phyloP scores from a whole-genome alignment of 1,140 invertebrate species.

The Metopolophium dirhodum region DNA sequence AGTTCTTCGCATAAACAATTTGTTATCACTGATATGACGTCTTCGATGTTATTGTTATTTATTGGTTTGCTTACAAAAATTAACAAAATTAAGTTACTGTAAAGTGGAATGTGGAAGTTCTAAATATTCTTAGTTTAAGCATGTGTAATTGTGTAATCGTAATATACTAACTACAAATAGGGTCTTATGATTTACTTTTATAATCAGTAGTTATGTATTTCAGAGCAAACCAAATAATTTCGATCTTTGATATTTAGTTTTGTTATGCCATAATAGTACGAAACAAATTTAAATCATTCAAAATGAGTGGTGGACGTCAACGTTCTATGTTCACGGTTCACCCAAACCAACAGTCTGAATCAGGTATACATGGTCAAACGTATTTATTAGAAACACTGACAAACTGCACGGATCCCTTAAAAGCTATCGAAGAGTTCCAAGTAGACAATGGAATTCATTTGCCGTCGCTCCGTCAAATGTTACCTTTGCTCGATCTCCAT shows the following conservation, averaged over 20 bases:
- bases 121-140: neutral
- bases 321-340: constrained; percentile 36
- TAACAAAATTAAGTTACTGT: neutral
- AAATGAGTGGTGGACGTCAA: constrained; percentile 54
- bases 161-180: neutral
- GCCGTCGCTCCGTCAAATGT: constrained; percentile 90
- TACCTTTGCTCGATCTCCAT: constrained; percentile 92
- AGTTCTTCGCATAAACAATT: neutral
- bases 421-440: constrained; percentile 98
- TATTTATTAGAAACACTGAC: constrained; percentile 90
- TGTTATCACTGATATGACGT: neutral
- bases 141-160: neutral
- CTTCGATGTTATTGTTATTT: neutral
- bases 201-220: neutral
- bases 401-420: constrained; percentile 93
- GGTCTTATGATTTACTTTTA: neutral
- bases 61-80: neutral
- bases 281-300: neutral
- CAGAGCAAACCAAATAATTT: neutral
- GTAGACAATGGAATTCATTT: constrained; percentile 93
- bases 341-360: constrained; percentile 65
- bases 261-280: neutral
- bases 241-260: neutral
- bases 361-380: constrained; percentile 89
- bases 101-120: neutral